phyloP scores from a whole-genome alignment of 1,140 invertebrate species.

The Musca vetustissima region DNA sequence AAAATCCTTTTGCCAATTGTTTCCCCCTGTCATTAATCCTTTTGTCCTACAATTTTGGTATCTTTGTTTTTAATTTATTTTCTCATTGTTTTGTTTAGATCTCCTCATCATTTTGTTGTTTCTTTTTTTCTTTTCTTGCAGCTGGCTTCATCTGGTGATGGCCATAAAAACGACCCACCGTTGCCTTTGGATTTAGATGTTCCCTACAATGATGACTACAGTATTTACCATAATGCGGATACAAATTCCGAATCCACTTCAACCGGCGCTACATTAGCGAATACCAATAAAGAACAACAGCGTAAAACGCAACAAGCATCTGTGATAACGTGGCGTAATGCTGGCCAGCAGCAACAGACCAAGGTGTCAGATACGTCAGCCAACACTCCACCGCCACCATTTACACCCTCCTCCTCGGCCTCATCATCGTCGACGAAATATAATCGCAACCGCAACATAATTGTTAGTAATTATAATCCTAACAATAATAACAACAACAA shows the following conservation, averaged over 20 bases:
- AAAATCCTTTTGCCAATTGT: too few species aligned
- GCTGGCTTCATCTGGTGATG: constrained; percentile 26
- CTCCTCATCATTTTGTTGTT: constrained; percentile 30
- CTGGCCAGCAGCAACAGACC: not conserved
- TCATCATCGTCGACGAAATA: constrained; percentile 35
- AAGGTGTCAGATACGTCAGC: not conserved
- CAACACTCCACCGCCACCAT: constrained; percentile 1
- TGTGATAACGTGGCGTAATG: constrained; percentile 26
- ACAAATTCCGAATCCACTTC: not conserved
- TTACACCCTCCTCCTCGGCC: not conserved
- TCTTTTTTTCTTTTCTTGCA: constrained; percentile 21
- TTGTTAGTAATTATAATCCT: constrained; percentile 55
- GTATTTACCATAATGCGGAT: constrained; percentile 42
- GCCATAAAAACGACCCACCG: constrained; percentile 62
- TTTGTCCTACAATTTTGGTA: constrained; percentile 2
- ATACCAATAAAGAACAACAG: constrained; percentile 9
- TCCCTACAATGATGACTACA: constrained; percentile 63
- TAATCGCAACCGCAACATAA: constrained; percentile 52
- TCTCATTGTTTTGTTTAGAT: constrained; percentile 7
- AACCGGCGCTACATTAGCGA: constrained; percentile 5
- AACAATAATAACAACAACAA: constrained; percentile 37
- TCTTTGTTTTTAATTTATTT: not conserved
- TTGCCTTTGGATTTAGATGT: constrained; percentile 64
- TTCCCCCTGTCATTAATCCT: constrained; percentile 20
- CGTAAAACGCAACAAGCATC: constrained; percentile 24